Evolutionary conservation across 1,140 invertebrate genomes (phyloP), one percentile per base, ranked within the genome.

Genomic region (Drosophila parvula): DNA sequence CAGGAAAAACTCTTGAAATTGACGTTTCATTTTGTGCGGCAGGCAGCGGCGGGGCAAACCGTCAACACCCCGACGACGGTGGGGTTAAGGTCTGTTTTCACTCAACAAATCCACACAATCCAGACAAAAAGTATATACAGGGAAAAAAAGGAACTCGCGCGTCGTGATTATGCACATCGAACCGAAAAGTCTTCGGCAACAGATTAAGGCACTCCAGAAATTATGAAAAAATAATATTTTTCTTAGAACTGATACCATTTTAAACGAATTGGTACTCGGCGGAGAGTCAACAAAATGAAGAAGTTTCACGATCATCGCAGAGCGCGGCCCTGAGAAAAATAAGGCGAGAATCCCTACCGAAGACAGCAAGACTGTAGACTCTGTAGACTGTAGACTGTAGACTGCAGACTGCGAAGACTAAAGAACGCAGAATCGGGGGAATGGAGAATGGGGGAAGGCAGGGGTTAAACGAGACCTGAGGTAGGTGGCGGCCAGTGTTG

Each of bases 161-260:
- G 74, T 70, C 88, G 74, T 86, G 83, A 90, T 83, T 79, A 69
- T 88, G 82, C 82, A 90, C 82, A 86, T 78, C 78, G 74, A 73
- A 73, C 44, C 57, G 53, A 68, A 55, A 70, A 28, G 56, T 34
- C 74, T 70, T 45, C 79, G 80, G 73, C 67, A 77, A 86, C 86
- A 90, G 86, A 90, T 90, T 90, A 90, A 90, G 82, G 86, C 86
- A 90, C 86, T 90, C 78, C 51, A 90, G 76, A 90, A 90, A 90
- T 90, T 90, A 90, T 90, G 83, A 90, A 90, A 90, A 90, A 90
- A 90, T 83, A 90, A 86, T 90, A 90, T 90, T 90, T 90, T 90
- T 90, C 86, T 90, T 83, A 80, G 86, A 90, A 90, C 74, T 90
- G 88, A 90, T 90, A 90, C 88, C 86, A 90, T 90, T 90, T 90